phyloP scores from a whole-genome alignment of 2,888 invertebrate species.

The Drosophila paracracens region DNA sequence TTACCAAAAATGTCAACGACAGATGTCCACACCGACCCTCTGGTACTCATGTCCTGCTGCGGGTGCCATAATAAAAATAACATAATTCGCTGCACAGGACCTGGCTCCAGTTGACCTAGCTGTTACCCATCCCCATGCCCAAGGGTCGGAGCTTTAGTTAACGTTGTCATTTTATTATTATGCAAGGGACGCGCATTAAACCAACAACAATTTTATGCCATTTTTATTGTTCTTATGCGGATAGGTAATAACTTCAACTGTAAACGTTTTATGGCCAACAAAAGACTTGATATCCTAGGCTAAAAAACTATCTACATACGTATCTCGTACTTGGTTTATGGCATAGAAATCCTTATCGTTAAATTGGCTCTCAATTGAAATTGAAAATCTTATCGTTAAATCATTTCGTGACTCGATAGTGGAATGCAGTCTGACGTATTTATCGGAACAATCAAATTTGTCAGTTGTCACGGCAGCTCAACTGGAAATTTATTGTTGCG shows the following conservation, averaged over 20 bases:
- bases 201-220: conserved; percentile 63
- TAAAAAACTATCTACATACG: conserved; percentile 17
- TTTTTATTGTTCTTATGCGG: conserved; percentile 58
- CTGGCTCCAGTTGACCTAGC: conserved; percentile 21
- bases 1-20: conserved; percentile 55
- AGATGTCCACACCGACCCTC: conserved; percentile 17
- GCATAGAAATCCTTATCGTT: conserved; percentile 23
- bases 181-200: conserved; percentile 50
- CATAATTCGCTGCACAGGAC: conserved; percentile 46
- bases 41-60: conserved; percentile 13
- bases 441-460: conserved; percentile 51
- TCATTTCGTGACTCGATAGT: conserved; percentile 52
- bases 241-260: conserved; percentile 34
- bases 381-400: conserved; percentile 65
- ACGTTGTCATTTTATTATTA: conserved; percentile 71
- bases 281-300: conserved; percentile 18
- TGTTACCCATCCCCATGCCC: conserved; percentile 5
- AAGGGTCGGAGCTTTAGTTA: conserved; percentile 33
- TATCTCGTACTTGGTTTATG: conserved; percentile 10
- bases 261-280: conserved; percentile 38
- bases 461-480: conserved; percentile 47
- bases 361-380: conserved; percentile 53
- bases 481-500: conserved; percentile 59
- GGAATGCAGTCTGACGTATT: conserved; percentile 17
- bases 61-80: conserved; percentile 57